These are phyloP conservation scores for Accipiter cooperii DNA, from an alignment of 2,113 vertebrate species.

Conservation along the genomic window DNA sequence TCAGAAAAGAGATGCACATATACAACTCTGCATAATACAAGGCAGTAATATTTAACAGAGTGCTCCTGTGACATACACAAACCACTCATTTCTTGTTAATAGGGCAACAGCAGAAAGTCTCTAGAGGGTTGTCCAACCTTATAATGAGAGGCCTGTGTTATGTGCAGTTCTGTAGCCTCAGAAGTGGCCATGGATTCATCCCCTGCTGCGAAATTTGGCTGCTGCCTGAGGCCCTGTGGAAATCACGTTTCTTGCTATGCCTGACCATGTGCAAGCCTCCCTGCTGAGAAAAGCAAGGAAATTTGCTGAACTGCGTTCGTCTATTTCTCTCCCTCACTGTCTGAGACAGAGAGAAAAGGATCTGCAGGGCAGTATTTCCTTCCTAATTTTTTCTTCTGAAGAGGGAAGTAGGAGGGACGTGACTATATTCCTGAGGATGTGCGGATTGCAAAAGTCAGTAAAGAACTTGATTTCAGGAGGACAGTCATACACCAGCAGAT, in stretches of 20 bases:
- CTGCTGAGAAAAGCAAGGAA: slow-evolving; percentile 39
- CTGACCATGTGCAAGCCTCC: not conserved
- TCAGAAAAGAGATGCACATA: slow-evolving; percentile 16
- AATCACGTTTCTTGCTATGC: slow-evolving; percentile 49
- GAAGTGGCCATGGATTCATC: slow-evolving; percentile 35
- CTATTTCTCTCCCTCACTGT: not conserved
- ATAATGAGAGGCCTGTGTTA: slow-evolving; percentile 36
- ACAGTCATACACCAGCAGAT: not conserved
- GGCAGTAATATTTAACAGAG: slow-evolving; percentile 11
- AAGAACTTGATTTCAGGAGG: not conserved
- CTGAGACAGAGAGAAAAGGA: not conserved
- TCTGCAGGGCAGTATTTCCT: not conserved
- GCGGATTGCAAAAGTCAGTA: not conserved
- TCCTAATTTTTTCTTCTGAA: not conserved
- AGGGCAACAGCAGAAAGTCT: slow-evolving; percentile 34
- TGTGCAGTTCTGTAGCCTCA: not conserved
- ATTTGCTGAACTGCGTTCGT: slow-evolving; percentile 6
- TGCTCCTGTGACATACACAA: not conserved
- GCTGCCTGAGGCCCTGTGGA: slow-evolving; percentile 49
- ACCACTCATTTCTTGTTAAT: slow-evolving; percentile 51
- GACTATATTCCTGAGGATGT: not conserved
- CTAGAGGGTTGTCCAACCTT: slow-evolving; percentile 45
- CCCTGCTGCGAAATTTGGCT: slow-evolving; percentile 58
- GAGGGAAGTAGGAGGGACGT: not conserved
- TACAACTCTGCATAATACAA: not conserved